Evolutionary conservation across 2,888 invertebrate genomes (phyloP).

Genomic region (Eupithecia dodoneata): DNA sequence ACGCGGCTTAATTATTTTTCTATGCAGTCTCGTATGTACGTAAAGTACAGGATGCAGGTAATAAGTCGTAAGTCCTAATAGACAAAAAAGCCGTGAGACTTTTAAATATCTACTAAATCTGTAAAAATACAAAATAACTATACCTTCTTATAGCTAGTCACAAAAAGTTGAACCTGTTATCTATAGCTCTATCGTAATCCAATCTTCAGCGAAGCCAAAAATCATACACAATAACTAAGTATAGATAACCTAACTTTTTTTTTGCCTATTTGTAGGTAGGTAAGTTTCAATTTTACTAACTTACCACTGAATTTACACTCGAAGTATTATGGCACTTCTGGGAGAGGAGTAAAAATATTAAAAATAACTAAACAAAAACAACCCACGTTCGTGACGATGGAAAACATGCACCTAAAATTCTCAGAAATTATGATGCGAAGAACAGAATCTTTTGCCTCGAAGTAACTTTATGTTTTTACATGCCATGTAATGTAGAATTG

Average conservation of each 20-base stretch:
- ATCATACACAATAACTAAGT: no score
- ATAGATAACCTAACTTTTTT: no score
- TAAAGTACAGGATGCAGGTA: no score
- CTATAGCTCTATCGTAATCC: background rate
- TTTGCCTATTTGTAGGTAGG: no score
- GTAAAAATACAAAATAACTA: background rate
- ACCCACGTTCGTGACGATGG: background rate
- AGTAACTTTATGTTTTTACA: background rate
- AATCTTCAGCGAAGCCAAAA: no score
- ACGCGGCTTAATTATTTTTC: background rate
- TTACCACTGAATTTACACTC: background rate
- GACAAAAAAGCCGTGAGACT: background rate
- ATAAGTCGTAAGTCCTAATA: no score
- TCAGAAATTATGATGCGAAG: background rate
- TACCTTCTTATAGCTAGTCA: background rate
- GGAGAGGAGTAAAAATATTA: no score
- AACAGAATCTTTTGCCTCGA: background rate
- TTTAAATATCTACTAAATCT: background rate
- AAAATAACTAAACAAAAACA: no score
- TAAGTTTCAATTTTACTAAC: no score
- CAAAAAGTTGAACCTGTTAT: background rate
- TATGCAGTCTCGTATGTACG: background rate
- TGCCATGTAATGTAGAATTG: background rate
- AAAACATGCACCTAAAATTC: background rate
- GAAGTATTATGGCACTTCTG: background rate